Percentiles rank a stretch among this genome's conserved stretches.
These are phyloP conservation scores for Leptonema lineaticorne DNA, from an alignment of 1,140 invertebrate species.

Conservation along the genomic window DNA sequence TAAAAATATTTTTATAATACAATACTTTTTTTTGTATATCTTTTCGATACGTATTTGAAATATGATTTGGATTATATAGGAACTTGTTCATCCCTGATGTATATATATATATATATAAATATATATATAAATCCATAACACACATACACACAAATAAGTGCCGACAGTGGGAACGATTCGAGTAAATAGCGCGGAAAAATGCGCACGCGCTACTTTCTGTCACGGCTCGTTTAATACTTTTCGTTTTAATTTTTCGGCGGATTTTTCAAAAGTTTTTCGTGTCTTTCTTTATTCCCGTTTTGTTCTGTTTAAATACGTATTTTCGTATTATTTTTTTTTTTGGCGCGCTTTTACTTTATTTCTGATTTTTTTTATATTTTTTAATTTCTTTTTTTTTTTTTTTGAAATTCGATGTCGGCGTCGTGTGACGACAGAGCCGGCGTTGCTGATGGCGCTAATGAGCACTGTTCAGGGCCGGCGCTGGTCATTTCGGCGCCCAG, in stretches of 20 bases:
- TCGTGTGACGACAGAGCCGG: background rate
- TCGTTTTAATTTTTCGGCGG: background rate
- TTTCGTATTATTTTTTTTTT: background rate
- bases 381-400: too few species aligned
- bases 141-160: too few species aligned
- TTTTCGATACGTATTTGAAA: too few species aligned
- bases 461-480: background rate
- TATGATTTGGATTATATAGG: too few species aligned
- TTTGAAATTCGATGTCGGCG: too few species aligned
- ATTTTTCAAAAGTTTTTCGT: background rate
- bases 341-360: background rate
- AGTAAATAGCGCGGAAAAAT: conserved; percentile 13
- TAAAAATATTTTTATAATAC: too few species aligned
- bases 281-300: background rate
- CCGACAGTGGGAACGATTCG: too few species aligned
- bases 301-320: background rate
- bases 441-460: conserved; percentile 23
- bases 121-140: too few species aligned
- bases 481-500: background rate
- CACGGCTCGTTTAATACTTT: conserved; percentile 9
- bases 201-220: conserved; percentile 3
- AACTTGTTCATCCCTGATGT: too few species aligned
- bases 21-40: too few species aligned
- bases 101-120: too few species aligned
- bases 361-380: too few species aligned